Evolutionary conservation across 2,888 invertebrate genomes (phyloP), one percentile per base, ranked within the genome.

Genomic region (Dusona sp.): DNA sequence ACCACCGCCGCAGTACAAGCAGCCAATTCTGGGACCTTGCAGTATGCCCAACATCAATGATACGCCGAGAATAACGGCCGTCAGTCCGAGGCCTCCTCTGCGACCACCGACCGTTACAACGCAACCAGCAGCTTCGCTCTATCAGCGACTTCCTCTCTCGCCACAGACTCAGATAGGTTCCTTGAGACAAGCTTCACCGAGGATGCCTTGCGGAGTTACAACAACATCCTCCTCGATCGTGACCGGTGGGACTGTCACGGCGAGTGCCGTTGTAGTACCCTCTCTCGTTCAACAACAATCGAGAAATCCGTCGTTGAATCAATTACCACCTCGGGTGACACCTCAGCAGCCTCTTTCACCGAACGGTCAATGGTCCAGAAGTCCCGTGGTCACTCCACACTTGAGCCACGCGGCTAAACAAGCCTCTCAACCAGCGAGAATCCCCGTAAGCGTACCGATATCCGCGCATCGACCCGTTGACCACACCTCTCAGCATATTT

Each of bases 281-380:
- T 91, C 92, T 0, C 79, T 92, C 36, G 92, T 93, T 54, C 84
- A 79, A n/a, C 91, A 93, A 38, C 91, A 93, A 38, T 90, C 93
- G 19, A 91, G 93, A 75, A 91, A 91, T 75, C 89, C 93, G 4
- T 88, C 93, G 7, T 75, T 93, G 8, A 89, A 92, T 11, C 92
- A 92, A 57, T 57, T 91, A 13, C 89, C 93, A 4, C 91, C 92
- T 0, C 88, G 93, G 13, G 89, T 48, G 22, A 25, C 92, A 0
- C 82, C 92, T 4, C 93, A 92, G 38, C 92, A 93, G 0, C 92
- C 94, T 0, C 89, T 92, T 0, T 93, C 94, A 0, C 94, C 94
- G 0, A 94, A 94, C 65, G 94, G 94, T 1, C 94, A 94, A 68
- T 94, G 94, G 94, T 90, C 90, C 3, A 90, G 92, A 6, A 90